These are phyloP conservation scores for Siphonodentalium dalli DNA, from an alignment of 2,888 invertebrate genomes.

Conservation along the genomic window DNA sequence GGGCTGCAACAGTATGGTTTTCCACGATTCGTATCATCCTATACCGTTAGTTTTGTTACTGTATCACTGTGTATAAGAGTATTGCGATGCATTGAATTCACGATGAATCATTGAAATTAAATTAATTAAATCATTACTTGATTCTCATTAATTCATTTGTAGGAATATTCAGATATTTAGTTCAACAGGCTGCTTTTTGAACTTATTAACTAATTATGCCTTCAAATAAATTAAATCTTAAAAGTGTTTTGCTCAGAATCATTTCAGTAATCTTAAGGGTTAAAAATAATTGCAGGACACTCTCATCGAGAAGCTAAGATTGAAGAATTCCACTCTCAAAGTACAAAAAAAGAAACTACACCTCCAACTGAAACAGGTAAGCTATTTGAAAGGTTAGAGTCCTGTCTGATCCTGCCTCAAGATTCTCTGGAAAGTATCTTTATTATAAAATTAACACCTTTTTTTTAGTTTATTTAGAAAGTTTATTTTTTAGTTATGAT, in stretches of 20 bases:
- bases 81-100: too few species aligned
- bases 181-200: neutral
- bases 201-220: neutral
- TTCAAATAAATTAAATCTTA: neutral
- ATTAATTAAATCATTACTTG: too few species aligned
- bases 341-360: conserved; percentile 64
- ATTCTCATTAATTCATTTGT: neutral
- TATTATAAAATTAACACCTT: neutral
- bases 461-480: neutral
- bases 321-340: conserved; percentile 64
- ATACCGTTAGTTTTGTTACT: too few species aligned
- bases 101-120: too few species aligned
- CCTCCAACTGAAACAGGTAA: conserved; percentile 63
- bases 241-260: neutral
- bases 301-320: conserved; percentile 62
- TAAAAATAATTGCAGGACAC: conserved; percentile 53
- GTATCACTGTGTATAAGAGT: too few species aligned
- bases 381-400: neutral
- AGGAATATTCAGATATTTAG: neutral
- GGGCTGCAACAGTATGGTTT: too few species aligned
- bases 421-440: neutral
- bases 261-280: neutral
- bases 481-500: too few species aligned
- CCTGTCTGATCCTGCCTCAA: neutral
- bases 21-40: too few species aligned